These are phyloP conservation scores for Nasua narica DNA, from an alignment of 2,797 vertebrate genomes.

Conservation along the genomic window DNA sequence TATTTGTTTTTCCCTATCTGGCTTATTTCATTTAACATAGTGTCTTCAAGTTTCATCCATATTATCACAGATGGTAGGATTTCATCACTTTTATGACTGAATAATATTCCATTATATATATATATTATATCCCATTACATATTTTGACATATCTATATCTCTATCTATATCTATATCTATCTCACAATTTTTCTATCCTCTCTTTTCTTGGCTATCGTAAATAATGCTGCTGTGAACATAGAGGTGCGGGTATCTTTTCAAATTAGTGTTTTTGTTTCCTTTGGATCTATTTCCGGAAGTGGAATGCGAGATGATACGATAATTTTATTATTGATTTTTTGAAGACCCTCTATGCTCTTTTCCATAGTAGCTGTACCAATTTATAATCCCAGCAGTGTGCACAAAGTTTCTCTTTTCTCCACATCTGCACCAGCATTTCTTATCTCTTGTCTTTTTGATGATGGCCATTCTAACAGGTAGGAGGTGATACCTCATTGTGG, in stretches of 20 bases:
- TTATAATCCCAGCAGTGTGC: not conserved
- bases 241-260: not conserved
- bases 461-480: not conserved
- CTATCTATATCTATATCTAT: not conserved
- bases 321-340: not conserved
- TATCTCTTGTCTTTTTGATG: not conserved
- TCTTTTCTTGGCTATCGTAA: not conserved
- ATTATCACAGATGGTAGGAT: not conserved
- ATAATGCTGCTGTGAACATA: not conserved
- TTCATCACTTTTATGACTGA: not conserved
- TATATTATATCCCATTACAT: not conserved
- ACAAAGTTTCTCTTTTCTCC: not conserved
- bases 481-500: not conserved
- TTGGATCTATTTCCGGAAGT: not conserved
- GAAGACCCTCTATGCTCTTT: not conserved
- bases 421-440: not conserved
- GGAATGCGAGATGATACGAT: not conserved
- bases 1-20: not conserved
- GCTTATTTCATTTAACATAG: not conserved
- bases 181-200: not conserved
- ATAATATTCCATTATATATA: not conserved
- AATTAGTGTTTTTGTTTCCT: not conserved
- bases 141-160: not conserved
- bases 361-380: not conserved
- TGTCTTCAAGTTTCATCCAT: not conserved